Base-by-base conservation (phyloP, 2,113 vertebrate genomes). In the Nestor notabilis region DNA sequence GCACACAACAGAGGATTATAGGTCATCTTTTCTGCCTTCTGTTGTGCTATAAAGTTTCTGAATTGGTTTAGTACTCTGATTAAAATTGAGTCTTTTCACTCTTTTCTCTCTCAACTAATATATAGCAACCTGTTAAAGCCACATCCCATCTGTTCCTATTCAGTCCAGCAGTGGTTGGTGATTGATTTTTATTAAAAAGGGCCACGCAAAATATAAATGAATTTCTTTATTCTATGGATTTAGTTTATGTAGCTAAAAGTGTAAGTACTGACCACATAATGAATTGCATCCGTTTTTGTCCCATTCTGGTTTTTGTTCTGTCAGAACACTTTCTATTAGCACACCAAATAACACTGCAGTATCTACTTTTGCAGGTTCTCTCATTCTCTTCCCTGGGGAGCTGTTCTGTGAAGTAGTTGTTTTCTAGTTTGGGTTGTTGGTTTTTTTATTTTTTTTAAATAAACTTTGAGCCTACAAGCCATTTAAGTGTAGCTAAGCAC, bases 31-130 rank as follows among this genome's bases (percentile, higher is more conserved):
- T 89, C 81, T 94, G 52, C 88, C 64, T 92, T 93, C 85, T 95
- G 83, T 93, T 95, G 55, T 75, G 37, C 89, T 86, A 27, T 64
- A 72, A 91, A 90, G 77, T 89, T 94, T 90, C 50, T 85, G 91
- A 97, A 87, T 84, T 94, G 46, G 58, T 71, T 95, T 82, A 94
- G 31, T 68, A 56, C 49, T 95, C 65, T 91, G 92, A 95, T 96
- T 90, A 90, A 94, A 95, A 93, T 94, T 43, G 56, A 70, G 72
- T 84, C 90, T 96, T 87, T 90, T 89, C 87, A 94, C 96, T 96
- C 86, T 85, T 83, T 90, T 86, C 93, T 95, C 49, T 92, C 55
- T 88, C 58, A 55, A 66, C 68, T 81, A 83, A 68, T 53, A 76
- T 95, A 43, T 76, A 92, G 88, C 91, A 90, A 92, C 88, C 65